Evolutionary conservation across 1,140 invertebrate genomes (phyloP), one percentile per base, ranked within the genome.

Genomic region (Cotesia glomerata): DNA sequence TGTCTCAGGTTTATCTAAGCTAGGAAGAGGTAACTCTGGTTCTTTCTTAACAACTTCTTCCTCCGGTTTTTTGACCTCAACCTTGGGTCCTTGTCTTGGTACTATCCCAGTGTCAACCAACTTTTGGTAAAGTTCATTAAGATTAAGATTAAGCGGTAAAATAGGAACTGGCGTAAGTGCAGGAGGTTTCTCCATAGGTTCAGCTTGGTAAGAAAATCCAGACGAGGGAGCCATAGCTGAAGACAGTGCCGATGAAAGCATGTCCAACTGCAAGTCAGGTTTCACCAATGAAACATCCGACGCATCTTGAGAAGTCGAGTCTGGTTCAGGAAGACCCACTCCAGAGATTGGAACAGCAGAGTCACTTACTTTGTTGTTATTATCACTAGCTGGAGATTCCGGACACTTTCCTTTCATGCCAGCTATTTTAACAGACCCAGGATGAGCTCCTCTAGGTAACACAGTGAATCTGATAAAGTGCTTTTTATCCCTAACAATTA

Each of bases 51-150:
- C 76, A 1, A 9, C 75, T 51, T 86, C 83, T 72, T 83, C 81
- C 45, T 84, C 87, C 4, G 86, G 82, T 62, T 88, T 86, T 75
- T 88, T 85, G 64, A 86, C 76, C 70, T 82, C 80, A 1, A 73
- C 58, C 61, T 87, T 84, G 63, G 86, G 79, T 2, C 74, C 59
- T 58, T 88, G 66, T 11, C 87, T 87, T 1, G 89, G 90, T 52
- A 97, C 91, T 26, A 97, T 93, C n/a, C 95, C 96, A 26, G 92
- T 93, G 0, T 92, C 93, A 0, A 97, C 90, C 0, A 97, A 84
- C 82, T 95, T 95, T 73, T 93, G 91, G 78, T 96, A 95, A 18
- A 97, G 83, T 77, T 95, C 94, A 72, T 91, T 92, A 36, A 97
- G 92, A 81, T 96, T 93, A 0, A 95, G 82, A 63, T 90, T 88